phyloP scores from a whole-genome alignment of 2,113 vertebrate species.

The Cyanoramphus novaezelandiae region DNA sequence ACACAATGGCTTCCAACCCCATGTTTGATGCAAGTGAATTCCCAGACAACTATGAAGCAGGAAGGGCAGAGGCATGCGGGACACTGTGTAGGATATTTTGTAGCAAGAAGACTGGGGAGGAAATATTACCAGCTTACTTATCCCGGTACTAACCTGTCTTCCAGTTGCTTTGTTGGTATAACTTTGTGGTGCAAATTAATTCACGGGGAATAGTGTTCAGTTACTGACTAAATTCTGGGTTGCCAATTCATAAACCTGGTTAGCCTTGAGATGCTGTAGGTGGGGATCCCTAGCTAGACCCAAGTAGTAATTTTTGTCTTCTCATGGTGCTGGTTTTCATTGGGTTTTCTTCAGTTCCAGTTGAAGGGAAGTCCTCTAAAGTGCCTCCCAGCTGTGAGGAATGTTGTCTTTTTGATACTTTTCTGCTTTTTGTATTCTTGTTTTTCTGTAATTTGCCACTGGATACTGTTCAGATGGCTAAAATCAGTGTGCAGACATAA shows the following conservation, averaged over 20 bases:
- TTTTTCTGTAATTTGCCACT: neutral
- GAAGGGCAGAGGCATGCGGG: conserved; percentile 93
- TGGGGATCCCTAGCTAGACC: neutral
- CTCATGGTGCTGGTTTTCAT: neutral
- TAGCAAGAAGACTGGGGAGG: conserved; percentile 98
- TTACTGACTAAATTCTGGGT: neutral
- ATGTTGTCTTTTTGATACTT: neutral
- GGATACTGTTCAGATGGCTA: neutral
- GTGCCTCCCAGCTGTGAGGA: neutral
- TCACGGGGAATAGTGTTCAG: neutral
- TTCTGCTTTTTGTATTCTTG: neutral
- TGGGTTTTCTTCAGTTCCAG: neutral
- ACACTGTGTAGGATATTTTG: conserved; percentile 96
- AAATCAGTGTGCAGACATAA: neutral
- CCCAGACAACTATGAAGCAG: conserved; percentile 94
- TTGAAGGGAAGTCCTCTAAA: neutral
- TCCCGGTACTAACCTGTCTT: conserved; percentile 86
- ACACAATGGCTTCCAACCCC: conserved; percentile 92
- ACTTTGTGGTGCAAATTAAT: neutral
- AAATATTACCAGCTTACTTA: conserved; percentile 95
- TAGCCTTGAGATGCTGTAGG: neutral
- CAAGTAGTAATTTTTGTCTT: neutral
- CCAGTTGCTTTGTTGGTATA: conserved; percentile 49
- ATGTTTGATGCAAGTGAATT: conserved; percentile 91
- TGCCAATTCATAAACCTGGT: neutral